A percentile compares a stretch with the other conserved stretches of the same genome.
phyloP scores from a whole-genome alignment of 2,797 vertebrate species.

The Allobates femoralis region DNA sequence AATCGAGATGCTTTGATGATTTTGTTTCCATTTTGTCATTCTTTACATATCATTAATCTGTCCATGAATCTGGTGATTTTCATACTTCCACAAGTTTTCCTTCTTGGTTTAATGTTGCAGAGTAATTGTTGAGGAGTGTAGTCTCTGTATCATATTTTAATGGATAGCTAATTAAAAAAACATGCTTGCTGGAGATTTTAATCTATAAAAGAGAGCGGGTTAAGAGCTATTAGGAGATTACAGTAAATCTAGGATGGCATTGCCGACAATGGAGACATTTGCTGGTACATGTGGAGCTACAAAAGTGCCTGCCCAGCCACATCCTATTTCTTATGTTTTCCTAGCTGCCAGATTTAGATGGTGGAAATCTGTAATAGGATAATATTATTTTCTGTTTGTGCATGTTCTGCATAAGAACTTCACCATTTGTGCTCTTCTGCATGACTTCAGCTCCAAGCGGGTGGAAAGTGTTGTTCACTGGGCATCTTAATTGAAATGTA shows the following conservation, averaged over 20 bases:
- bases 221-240: not conserved
- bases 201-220: too few species aligned
- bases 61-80: too few species aligned
- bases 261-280: not conserved
- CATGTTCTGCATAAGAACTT: not conserved
- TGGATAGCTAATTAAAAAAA: too few species aligned
- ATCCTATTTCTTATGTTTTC: not conserved
- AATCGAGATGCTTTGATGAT: too few species aligned
- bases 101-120: too few species aligned
- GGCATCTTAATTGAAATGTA: slow-evolving; percentile 14
- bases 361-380: not conserved
- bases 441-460: not conserved
- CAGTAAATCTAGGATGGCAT: not conserved
- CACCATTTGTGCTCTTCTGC: not conserved
- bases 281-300: not conserved
- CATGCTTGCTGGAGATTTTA: too few species aligned
- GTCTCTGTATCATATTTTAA: too few species aligned
- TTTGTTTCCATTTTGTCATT: too few species aligned
- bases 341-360: too few species aligned
- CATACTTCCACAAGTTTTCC: too few species aligned
- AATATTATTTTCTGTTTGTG: not conserved
- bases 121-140: too few species aligned
- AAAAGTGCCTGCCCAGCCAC: not conserved
- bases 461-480: not conserved
- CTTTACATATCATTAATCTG: too few species aligned